Evolutionary conservation across 2,888 invertebrate genomes (phyloP).

Genomic region (Elysia crispata): DNA sequence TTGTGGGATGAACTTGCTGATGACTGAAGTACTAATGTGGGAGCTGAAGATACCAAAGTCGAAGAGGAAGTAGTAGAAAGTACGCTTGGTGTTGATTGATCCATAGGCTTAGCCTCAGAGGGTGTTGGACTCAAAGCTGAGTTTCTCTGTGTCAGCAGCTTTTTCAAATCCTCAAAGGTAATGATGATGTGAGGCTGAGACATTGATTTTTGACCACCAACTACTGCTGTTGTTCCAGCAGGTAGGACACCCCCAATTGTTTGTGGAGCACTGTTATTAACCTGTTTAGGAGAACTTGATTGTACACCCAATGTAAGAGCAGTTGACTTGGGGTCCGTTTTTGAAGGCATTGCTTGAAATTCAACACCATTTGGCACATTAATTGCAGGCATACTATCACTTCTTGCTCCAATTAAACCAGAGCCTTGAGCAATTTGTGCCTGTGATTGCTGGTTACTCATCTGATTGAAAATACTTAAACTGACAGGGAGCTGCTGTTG

Average conservation of each 20-base stretch:
- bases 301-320: neutral
- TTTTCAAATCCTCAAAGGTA: conserved; percentile 42
- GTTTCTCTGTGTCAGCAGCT: conserved; percentile 36
- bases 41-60: conserved; percentile 16
- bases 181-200: conserved; percentile 39
- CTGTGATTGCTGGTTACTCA: neutral
- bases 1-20: conserved; percentile 20
- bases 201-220: neutral
- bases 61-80: neutral
- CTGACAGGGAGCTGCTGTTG: neutral
- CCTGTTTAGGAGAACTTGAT: neutral
- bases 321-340: neutral
- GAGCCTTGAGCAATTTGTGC: neutral
- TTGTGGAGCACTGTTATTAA: neutral
- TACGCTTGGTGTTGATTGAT: conserved; percentile 12
- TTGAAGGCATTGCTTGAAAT: neutral
- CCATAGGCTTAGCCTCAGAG: neutral
- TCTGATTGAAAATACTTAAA: neutral
- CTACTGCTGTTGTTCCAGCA: conserved; percentile 12
- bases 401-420: neutral
- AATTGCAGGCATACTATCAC: neutral
- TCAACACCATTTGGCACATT: neutral
- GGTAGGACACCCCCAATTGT: no score
- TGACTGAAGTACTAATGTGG: conserved; percentile 36
- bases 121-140: neutral